Evolutionary conservation across 2,888 invertebrate genomes (phyloP), one percentile per base, ranked within the genome.

Genomic region (Chrysodeixis includens): DNA sequence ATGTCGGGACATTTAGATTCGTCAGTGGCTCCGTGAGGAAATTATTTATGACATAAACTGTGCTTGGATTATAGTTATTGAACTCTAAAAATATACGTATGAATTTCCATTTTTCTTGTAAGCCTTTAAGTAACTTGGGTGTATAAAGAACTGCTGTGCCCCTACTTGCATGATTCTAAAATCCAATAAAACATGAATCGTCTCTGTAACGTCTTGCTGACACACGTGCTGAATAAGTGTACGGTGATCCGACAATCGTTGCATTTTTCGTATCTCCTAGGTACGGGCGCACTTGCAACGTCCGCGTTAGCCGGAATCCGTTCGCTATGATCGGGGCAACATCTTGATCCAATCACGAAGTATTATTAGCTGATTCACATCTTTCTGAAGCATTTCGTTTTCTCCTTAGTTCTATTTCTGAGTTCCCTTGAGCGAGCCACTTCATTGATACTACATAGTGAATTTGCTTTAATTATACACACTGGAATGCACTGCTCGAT

Each of bases 361-460:
- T 78, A 73, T 78, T 74, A 77, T 75, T 74, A 77, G 77, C 78
- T 79, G 79, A 77, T 76, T 82, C 77, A 77, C 71, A 81, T 76
- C 73, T 79, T 82, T 80, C 79, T 83, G 69, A 77, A 81, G 71
- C 78, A 79, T 82, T 83, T 85, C 81, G 84, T 84, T 83, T 82
- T 83, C 78, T 71, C 78, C 20, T 79, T 75, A 82, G 71, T 81
- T 86, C 89, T 88, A 89, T 89, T 88, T 87, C 77, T 71, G 86
- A 74, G 61, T 85, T 84, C 79, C 86, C 87, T 86, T 86, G 86
- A 85, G 80, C 83, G 71, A 83, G 71, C 81, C 86, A 86, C 86
- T 89, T 83, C 89, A 90, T 90, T 90, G 88, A 89, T 90, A 85
- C 87, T 81, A 78, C 71, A 69, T 79, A 70, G 72, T 79, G 76